Evolutionary conservation across 1,140 invertebrate species (phyloP), one percentile per base, ranked within the genome.

Genomic region (Idris sp.): DNA sequence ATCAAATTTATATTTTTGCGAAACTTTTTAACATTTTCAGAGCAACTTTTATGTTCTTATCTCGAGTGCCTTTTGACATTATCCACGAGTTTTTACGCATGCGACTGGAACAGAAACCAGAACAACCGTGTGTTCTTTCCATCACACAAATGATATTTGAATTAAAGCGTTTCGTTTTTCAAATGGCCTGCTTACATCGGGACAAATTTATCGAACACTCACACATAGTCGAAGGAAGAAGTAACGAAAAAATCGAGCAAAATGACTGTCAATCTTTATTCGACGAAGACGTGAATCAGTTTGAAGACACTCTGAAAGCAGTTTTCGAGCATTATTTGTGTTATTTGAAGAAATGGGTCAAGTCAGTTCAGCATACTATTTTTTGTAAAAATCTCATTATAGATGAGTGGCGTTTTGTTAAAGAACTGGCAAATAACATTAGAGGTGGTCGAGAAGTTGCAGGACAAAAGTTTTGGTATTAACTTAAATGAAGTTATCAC

Each of bases 81-180:
- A 92, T 96, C 59, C 94, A 97, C 77, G 95, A 97, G 85, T 97
- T 95, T 86, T 86, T 98, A 19, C 86, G 90, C 19, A 91, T 98
- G 86, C 87, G 95, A 53, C 87, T 97, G 22, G 95, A 97, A 78
- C 93, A 95, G 35, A 92, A 92, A 69, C 94, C 94, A 0, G 91
- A 92, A 15, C 92, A 95, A 54, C 96, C 96, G 2, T 96, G 95
- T 43, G 91, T 92, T 6, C 89, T 97, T 9, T 96, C 95, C 74
- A 91, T 97, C 22, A 90, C 94, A 80, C 94, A 95, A 90, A 86
- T 97, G 33, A 96, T 97, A 87, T 91, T 93, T 76, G 96, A 97
- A 86, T 90, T 96, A 67, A 93, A 95, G 64, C 95, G 97, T 80
- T 44, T 59, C 19, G 95, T 94, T 5, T 83, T 97, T 28, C 91